phyloP scores from a whole-genome alignment of 2,797 vertebrate genomes.

The Liasis olivaceus region DNA sequence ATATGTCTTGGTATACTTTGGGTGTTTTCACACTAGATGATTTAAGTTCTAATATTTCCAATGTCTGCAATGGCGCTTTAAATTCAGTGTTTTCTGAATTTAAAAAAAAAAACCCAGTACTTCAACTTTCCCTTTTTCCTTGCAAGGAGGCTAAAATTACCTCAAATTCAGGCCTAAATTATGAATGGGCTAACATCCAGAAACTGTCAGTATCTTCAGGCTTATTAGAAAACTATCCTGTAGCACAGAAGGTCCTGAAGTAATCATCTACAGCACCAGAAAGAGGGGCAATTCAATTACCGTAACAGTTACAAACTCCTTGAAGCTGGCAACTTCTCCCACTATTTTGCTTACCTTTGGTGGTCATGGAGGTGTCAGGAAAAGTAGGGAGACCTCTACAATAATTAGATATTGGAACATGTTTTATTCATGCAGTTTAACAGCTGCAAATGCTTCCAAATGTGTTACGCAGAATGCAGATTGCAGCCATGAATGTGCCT shows the following conservation, averaged over 20 bases:
- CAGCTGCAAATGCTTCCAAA: background rate
- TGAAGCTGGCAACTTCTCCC: background rate
- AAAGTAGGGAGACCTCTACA: background rate
- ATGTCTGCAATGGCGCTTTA: background rate
- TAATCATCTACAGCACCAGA: background rate
- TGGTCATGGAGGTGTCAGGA: background rate
- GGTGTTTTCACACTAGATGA: background rate
- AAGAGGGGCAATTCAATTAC: background rate
- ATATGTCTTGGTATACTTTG: background rate
- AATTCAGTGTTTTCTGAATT: background rate
- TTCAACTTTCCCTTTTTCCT: background rate
- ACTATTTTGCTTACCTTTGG: background rate
- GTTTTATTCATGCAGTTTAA: slow-evolving; percentile 12
- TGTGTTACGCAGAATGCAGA: background rate
- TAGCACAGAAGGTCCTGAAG: background rate
- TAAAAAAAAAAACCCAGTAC: background rate
- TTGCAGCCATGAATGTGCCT: background rate
- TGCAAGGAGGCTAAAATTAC: background rate
- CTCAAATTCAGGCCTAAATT: background rate
- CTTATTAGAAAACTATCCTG: background rate
- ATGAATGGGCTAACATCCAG: background rate
- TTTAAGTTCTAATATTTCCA: background rate
- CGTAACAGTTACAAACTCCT: background rate
- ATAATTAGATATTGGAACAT: slow-evolving; percentile 14
- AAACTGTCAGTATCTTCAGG: background rate